A percentile compares a stretch with the other conserved stretches of the same genome.
These are phyloP conservation scores for Silvanus unidentatus DNA, from an alignment of 2,888 invertebrate species.

Conservation along the genomic window DNA sequence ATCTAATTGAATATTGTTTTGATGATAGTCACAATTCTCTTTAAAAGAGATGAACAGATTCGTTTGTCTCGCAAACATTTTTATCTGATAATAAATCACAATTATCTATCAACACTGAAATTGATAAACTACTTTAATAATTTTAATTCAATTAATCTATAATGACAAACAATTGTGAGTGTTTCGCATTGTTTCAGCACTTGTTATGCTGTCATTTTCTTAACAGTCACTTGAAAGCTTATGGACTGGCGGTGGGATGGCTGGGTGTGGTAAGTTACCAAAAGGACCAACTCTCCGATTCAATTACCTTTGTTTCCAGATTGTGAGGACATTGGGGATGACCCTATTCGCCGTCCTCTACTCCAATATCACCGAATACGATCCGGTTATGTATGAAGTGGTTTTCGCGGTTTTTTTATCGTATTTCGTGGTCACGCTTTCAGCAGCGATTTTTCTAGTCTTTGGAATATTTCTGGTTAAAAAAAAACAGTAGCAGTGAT, in stretches of 20 bases:
- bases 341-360: background rate
- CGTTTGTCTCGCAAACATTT: too few relatives aligned
- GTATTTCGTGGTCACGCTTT: background rate
- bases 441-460: background rate
- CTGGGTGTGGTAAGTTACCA: slow-evolving; percentile 3
- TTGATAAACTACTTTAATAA: too few relatives aligned
- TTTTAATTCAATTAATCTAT: too few relatives aligned
- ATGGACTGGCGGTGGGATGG: background rate
- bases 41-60: too few relatives aligned
- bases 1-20: too few relatives aligned
- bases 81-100: too few relatives aligned
- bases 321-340: background rate
- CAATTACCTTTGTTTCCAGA: background rate
- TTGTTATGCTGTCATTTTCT: too few relatives aligned
- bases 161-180: too few relatives aligned
- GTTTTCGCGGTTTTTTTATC: background rate
- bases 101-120: too few relatives aligned
- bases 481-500: background rate
- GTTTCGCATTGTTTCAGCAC: too few relatives aligned
- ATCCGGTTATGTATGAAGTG: background rate
- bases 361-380: background rate
- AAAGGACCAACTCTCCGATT: background rate
- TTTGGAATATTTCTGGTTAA: slow-evolving; percentile 1
- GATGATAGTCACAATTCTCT: too few relatives aligned
- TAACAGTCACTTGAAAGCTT: background rate